Base-by-base conservation (phyloP, 2,888 invertebrate species). In the Machimus atricapillus region DNA sequence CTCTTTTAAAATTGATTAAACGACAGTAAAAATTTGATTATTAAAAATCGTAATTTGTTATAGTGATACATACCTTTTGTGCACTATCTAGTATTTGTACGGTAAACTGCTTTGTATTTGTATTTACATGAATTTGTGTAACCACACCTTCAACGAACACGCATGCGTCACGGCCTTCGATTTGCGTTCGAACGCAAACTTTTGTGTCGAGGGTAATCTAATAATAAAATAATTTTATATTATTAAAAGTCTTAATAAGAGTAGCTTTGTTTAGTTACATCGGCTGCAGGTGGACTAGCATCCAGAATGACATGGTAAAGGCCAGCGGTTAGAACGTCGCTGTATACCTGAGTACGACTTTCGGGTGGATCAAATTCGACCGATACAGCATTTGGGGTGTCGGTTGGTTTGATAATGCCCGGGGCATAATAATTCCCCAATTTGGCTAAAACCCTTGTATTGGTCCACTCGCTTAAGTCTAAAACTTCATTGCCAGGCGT, bases 241-340 rank as follows among this genome's bases (percentile, higher is more conserved):
- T 23, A 82, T 74, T 74, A 78, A 85, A 83, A 37, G 3, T 27
- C 12, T 14, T n/a, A 46, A 46, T 19, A 9, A 43, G 1, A 23
- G 23, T 0, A 19, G 43, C 14, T 7, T 8, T 46, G 3, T 76
- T 76, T 19, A 85, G 90, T 89, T 90, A 98, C 95, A 93, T 97
- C 96, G 90, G 95, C 96, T 90, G 95, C 94, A 91, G 95, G 96
- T 46, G 98, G 98, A 93, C 97, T 97, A 89, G 98, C 97, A 92
- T 99, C 98, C 91, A 97, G 96, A 90, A 98, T 97, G 91, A 98
- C 96, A 93, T 97, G 97, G 93, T 95, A 96, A 91, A 96, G 96
- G 90, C 96, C 95, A 89, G 94, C 94, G 90, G 96, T 96, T 89
- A 98, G 94, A 89, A 98, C 96, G 92, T 97, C 96, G 91, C 93